A percentile compares a stretch with the other conserved stretches of the same genome.
These are phyloP conservation scores for Cartodere bifasciata DNA, from an alignment of 2,888 invertebrate species.

Conservation along the genomic window DNA sequence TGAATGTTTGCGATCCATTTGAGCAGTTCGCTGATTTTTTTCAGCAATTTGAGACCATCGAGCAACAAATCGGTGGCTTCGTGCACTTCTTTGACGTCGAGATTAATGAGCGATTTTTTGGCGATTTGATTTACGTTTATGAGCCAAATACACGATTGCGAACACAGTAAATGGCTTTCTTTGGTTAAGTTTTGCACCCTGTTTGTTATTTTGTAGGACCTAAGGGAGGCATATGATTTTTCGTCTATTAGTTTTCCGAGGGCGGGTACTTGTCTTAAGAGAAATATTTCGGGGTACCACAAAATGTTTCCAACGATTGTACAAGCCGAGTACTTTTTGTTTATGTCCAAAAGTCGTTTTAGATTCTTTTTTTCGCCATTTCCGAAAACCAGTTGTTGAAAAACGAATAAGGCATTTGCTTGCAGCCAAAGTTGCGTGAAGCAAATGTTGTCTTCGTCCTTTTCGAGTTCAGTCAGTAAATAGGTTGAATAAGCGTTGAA, in stretches of 20 bases:
- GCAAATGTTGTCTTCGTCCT: constrained; percentile 40
- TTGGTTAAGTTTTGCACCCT: constrained; percentile 47
- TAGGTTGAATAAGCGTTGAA: constrained; percentile 53
- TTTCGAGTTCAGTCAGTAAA: constrained; percentile 48
- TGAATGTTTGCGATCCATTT: constrained; percentile 54
- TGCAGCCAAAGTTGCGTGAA: constrained; percentile 49
- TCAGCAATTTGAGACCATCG: constrained; percentile 35
- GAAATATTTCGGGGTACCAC: constrained; percentile 79
- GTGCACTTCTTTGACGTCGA: constrained; percentile 43
- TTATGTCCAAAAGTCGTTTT: constrained; percentile 58
- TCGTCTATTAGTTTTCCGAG: constrained; percentile 41
- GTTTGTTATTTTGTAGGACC: constrained; percentile 43
- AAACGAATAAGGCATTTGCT: constrained; percentile 53
- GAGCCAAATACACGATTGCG: constrained; percentile 46
- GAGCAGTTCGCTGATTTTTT: constrained; percentile 37
- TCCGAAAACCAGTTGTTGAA: constrained; percentile 61
- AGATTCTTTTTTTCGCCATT: constrained; percentile 63
- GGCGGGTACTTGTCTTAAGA: constrained; percentile 49
- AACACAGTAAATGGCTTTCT: constrained; percentile 43
- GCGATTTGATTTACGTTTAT: constrained; percentile 45
- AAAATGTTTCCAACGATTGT: constrained; percentile 66
- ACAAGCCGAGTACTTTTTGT: constrained; percentile 69
- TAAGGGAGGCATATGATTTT: constrained; percentile 32
- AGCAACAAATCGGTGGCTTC: constrained; percentile 41
- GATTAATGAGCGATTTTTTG: constrained; percentile 34